These are phyloP conservation scores for Tenthredo livida DNA, from an alignment of 2,888 invertebrate genomes.

Conservation along the genomic window DNA sequence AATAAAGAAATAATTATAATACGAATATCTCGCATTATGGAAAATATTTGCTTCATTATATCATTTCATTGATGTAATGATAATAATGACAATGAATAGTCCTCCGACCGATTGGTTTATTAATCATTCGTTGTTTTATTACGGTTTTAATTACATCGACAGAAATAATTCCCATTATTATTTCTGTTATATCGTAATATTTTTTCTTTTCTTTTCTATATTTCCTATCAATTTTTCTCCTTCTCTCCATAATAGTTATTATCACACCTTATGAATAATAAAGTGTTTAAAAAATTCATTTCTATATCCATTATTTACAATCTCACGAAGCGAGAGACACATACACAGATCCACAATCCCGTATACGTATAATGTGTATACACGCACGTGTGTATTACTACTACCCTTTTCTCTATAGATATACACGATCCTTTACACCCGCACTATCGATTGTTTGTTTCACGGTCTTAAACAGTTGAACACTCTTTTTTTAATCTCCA, in stretches of 20 bases:
- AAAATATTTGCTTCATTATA: not conserved
- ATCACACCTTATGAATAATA: no score
- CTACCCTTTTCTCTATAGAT: no score
- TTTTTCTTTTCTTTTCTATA: no score
- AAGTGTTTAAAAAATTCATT: no score
- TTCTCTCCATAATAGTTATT: no score
- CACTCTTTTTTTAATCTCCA: not conserved
- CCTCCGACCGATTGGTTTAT: not conserved
- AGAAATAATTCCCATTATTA: not conserved
- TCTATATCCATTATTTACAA: no score
- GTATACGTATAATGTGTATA: not conserved
- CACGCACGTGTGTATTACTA: not conserved
- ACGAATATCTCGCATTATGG: not conserved
- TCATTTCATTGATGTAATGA: not conserved
- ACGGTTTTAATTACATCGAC: not conserved
- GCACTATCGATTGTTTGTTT: constrained; percentile 39
- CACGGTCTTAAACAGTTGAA: not conserved
- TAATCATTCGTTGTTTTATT: not conserved
- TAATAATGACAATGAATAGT: not conserved
- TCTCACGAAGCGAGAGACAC: no score
- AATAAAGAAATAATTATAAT: not conserved
- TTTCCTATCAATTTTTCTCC: no score
- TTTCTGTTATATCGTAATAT: not conserved
- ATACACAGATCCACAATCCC: not conserved
- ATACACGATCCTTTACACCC: no score